Evolutionary conservation across 2,888 invertebrate genomes (phyloP).

Genomic region (Pyrrhia umbra): DNA sequence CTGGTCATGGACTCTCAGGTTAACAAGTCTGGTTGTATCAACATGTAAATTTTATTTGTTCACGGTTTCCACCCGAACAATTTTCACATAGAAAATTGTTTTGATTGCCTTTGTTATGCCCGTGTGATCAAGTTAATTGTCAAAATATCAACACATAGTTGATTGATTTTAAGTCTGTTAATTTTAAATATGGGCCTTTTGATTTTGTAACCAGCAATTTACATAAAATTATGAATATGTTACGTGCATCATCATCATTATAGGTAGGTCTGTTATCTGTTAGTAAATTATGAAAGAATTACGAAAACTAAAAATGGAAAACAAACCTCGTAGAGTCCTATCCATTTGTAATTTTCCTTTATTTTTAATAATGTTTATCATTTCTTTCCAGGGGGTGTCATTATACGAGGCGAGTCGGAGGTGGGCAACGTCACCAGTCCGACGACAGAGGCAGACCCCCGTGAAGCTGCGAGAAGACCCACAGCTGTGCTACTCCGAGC

Average conservation of each 20-base stretch:
- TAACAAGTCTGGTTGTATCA: slow-evolving; percentile 30
- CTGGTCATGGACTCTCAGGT: slow-evolving; percentile 13
- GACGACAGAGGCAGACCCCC: slow-evolving; percentile 88
- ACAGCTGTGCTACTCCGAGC: slow-evolving; percentile 91
- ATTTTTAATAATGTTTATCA: no score
- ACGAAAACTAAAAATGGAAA: neutral
- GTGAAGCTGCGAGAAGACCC: slow-evolving; percentile 92
- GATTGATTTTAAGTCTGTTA: slow-evolving; percentile 14
- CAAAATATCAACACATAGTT: slow-evolving; percentile 25
- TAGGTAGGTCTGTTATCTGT: no score
- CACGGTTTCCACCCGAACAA: slow-evolving; percentile 33
- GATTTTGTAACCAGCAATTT: slow-evolving; percentile 19
- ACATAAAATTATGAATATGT: neutral
- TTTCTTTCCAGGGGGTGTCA: slow-evolving; percentile 74
- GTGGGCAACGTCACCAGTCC: slow-evolving; percentile 77
- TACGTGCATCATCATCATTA: neutral
- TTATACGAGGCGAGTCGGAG: slow-evolving; percentile 74
- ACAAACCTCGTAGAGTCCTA: neutral
- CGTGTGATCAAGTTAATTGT: slow-evolving; percentile 35
- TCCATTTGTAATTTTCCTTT: neutral
- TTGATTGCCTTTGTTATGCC: slow-evolving; percentile 51
- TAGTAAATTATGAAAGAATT: neutral
- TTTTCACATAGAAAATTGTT: slow-evolving; percentile 32
- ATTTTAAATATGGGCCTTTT: slow-evolving; percentile 7
- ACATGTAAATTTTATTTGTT: slow-evolving; percentile 38